These are phyloP conservation scores for Andrena haemorrhoa DNA, from an alignment of 2,888 invertebrate genomes.

Conservation along the genomic window DNA sequence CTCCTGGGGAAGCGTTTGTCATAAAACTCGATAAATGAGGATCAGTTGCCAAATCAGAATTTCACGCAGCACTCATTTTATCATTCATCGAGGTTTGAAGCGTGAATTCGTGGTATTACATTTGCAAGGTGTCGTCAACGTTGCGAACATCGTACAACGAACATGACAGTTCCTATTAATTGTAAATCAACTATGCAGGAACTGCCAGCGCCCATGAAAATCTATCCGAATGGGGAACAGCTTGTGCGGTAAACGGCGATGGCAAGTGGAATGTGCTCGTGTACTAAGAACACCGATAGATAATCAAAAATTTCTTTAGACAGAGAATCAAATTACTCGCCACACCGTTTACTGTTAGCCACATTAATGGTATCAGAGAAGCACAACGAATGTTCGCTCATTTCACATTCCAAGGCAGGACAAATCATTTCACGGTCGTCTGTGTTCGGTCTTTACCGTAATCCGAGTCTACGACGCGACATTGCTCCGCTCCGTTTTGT, in stretches of 20 bases:
- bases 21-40: constrained; percentile 87
- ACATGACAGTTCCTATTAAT: constrained; percentile 58
- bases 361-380: constrained; percentile 26
- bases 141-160: constrained; percentile 58
- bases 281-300: constrained; percentile 22
- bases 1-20: constrained; percentile 88
- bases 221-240: neutral
- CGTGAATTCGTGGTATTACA: constrained; percentile 36
- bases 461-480: constrained; percentile 15
- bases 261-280: constrained; percentile 46
- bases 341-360: constrained; percentile 38
- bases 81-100: constrained; percentile 18
- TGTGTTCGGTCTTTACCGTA: constrained; percentile 58
- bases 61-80: constrained; percentile 22
- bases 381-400: constrained; percentile 62
- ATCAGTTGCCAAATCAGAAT: neutral
- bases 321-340: constrained; percentile 39
- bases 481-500: constrained; percentile 46
- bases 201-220: constrained; percentile 7
- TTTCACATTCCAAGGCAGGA: constrained; percentile 64
- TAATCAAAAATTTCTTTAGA: constrained; percentile 16
- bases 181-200: constrained; percentile 21
- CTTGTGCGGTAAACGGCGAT: neutral
- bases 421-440: constrained; percentile 39
- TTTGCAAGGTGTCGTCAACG: constrained; percentile 22